Evolutionary conservation across 2,113 vertebrate genomes (phyloP).

Genomic region (Oreochromis tanganicae): DNA sequence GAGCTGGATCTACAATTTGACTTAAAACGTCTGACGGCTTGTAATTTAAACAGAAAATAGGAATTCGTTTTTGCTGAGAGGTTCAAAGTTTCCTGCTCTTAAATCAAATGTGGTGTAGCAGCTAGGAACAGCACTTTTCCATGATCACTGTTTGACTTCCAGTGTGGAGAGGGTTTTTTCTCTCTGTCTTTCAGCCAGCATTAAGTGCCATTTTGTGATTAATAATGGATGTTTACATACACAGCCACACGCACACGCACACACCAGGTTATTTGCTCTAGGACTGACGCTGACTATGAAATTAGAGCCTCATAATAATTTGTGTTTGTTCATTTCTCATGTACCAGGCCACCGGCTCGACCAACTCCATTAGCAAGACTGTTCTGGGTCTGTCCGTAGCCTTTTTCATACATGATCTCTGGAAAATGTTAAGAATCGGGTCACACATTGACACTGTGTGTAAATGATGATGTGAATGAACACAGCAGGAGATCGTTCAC

Average conservation of each 20-base stretch:
- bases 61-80: not conserved
- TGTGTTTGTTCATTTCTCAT: constrained; percentile 30
- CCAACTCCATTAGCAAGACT: not conserved
- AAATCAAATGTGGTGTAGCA: not conserved
- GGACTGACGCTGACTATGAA: not conserved
- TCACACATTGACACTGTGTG: not conserved
- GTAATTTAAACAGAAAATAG: not conserved
- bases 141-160: not conserved
- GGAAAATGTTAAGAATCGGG: not conserved
- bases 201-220: not conserved
- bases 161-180: not conserved
- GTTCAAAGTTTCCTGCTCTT: not conserved
- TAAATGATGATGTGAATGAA: not conserved
- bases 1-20: not conserved
- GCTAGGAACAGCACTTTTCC: not conserved
- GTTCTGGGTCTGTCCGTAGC: not conserved
- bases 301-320: not conserved
- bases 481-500: not conserved
- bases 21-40: not conserved
- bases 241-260: not conserved
- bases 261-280: not conserved
- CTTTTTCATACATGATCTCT: not conserved
- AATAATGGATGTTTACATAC: not conserved
- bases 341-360: not conserved
- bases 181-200: not conserved